These are phyloP conservation scores for Fulica atra DNA, from an alignment of 2,113 vertebrate species.

Conservation along the genomic window DNA sequence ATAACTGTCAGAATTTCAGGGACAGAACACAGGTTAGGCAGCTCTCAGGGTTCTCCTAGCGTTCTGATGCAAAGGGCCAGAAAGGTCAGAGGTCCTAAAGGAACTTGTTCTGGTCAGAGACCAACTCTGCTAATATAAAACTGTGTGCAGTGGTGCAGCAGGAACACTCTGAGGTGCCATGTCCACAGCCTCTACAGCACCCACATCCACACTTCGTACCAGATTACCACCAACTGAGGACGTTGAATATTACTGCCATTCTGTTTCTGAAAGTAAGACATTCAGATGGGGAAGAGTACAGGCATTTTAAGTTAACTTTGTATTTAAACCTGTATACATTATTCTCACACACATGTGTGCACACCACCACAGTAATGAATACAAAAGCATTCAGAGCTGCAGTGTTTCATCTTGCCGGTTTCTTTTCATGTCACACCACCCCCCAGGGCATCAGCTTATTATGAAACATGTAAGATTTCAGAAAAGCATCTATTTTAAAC, in stretches of 20 bases:
- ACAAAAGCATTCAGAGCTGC: neutral
- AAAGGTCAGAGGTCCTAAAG: neutral
- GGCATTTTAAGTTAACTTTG: neutral
- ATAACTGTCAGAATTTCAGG: neutral
- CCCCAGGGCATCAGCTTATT: neutral
- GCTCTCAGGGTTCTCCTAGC: neutral
- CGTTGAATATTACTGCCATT: neutral
- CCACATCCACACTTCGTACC: rapidly evolving
- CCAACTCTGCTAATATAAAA: neutral
- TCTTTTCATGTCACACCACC: neutral
- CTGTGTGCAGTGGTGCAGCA: neutral
- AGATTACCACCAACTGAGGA: neutral
- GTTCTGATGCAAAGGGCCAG: neutral
- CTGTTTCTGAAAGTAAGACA: neutral
- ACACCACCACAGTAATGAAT: rapidly evolving
- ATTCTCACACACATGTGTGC: rapidly evolving
- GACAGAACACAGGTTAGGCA: neutral
- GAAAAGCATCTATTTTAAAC: neutral
- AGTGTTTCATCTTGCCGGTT: neutral
- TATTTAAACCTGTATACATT: neutral
- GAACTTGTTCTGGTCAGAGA: neutral
- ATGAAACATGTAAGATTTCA: neutral
- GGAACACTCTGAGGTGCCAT: neutral
- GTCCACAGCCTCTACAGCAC: neutral
- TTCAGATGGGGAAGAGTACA: neutral